Percentiles rank a stretch among this genome's conserved stretches.
phyloP scores from a whole-genome alignment of 2,888 invertebrate species.

The Pristionchus maxplancki region DNA sequence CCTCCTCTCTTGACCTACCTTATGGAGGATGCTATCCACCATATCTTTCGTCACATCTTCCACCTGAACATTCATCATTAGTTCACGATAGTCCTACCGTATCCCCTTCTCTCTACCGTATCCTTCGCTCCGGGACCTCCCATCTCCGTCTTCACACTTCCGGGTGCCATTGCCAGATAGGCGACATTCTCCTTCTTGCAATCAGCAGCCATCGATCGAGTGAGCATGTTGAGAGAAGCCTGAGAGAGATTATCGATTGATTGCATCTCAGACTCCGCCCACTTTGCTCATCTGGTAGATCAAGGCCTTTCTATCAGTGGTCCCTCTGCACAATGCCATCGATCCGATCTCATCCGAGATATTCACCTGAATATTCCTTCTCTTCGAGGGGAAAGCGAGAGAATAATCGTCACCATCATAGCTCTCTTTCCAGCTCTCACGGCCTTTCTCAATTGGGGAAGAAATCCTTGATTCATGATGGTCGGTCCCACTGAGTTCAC shows the following conservation, averaged over 20 bases:
- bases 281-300: constrained; percentile 52
- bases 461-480: constrained; percentile 43
- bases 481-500: constrained; percentile 42
- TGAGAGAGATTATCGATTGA: background rate
- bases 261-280: no score
- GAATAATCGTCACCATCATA: constrained; percentile 11
- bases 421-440: constrained; percentile 24
- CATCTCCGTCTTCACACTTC: constrained; percentile 4
- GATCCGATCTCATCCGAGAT: constrained; percentile 40
- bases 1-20: background rate
- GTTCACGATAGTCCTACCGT: background rate
- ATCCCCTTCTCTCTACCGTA: background rate
- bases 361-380: background rate
- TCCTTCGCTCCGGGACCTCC: background rate
- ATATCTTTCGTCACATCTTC: constrained; percentile 34
- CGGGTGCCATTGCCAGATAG: constrained; percentile 18
- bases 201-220: constrained; percentile 44
- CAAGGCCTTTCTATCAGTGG: constrained; percentile 12
- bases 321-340: constrained; percentile 29
- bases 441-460: constrained; percentile 47
- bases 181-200: constrained; percentile 5
- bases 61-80: constrained; percentile 21
- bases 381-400: background rate
- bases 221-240: constrained; percentile 47
- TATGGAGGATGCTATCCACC: constrained; percentile 34